These are phyloP conservation scores for Pluvialis apricaria DNA, from an alignment of 2,113 vertebrate species.

Conservation along the genomic window DNA sequence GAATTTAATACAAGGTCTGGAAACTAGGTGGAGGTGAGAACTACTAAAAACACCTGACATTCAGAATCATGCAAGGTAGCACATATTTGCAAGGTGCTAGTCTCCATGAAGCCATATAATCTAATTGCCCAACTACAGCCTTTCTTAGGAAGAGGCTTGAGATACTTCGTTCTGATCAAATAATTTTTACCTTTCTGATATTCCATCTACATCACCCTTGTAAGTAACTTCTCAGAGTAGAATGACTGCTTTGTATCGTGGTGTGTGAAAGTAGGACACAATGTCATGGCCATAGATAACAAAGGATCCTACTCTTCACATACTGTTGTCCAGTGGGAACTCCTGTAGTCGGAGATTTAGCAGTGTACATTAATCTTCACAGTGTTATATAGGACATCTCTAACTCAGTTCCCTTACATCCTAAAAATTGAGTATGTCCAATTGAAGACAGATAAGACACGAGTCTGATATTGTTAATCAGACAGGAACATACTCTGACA, in stretches of 20 bases:
- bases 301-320: neutral
- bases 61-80: neutral
- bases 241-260: neutral
- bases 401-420: neutral
- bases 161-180: neutral
- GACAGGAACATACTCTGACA: neutral
- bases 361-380: conserved; percentile 46
- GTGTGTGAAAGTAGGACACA: conserved; percentile 27
- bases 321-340: neutral
- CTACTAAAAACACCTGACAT: neutral
- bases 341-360: neutral
- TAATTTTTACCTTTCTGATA: neutral
- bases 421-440: neutral
- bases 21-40: neutral
- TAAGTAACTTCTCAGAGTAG: conserved; percentile 19
- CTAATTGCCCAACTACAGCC: neutral
- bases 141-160: neutral
- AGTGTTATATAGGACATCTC: conserved; percentile 13
- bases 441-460: neutral
- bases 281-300: neutral
- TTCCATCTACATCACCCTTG: neutral
- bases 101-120: neutral
- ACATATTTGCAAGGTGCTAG: neutral
- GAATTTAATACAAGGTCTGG: neutral
- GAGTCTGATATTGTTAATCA: conserved; percentile 14